These are phyloP conservation scores for Tor tambroides DNA, from an alignment of 2,113 vertebrate genomes.

Conservation along the genomic window DNA sequence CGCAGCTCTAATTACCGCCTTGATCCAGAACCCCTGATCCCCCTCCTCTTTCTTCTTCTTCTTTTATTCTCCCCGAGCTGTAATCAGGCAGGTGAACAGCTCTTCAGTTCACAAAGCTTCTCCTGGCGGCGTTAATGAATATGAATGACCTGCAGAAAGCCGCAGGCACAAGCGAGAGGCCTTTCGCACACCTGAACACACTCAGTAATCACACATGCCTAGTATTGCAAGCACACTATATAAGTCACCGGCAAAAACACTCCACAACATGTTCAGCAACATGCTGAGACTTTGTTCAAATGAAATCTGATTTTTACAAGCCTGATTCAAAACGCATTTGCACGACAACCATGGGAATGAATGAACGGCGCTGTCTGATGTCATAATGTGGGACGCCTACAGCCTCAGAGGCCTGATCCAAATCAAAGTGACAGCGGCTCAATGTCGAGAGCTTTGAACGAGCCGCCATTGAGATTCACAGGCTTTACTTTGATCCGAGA, in stretches of 20 bases:
- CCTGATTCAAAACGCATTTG: neutral
- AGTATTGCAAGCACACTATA: neutral
- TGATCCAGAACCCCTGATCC: conserved; percentile 58
- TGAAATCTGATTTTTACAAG: neutral
- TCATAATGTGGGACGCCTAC: neutral
- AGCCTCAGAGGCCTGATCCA: neutral
- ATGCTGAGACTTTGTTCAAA: neutral
- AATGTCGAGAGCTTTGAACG: neutral
- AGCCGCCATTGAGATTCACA: neutral
- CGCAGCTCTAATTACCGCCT: conserved; percentile 69
- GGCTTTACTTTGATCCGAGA: neutral
- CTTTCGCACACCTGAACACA: conserved; percentile 18
- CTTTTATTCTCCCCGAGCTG: conserved; percentile 67
- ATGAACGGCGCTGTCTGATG: neutral
- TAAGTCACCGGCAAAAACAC: neutral
- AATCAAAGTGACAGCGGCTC: conserved; percentile 13
- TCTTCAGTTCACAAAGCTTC: conserved; percentile 72
- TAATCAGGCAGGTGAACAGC: conserved; percentile 78
- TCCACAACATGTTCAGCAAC: neutral
- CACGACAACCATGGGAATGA: neutral
- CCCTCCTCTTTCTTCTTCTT: neutral
- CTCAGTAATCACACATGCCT: neutral
- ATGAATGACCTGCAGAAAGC: conserved; percentile 72
- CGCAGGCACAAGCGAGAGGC: too few relatives aligned
- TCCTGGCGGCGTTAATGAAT: conserved; percentile 76